Evolutionary conservation across 2,888 invertebrate genomes (phyloP).

Genomic region (Barypeithes pellucidus): DNA sequence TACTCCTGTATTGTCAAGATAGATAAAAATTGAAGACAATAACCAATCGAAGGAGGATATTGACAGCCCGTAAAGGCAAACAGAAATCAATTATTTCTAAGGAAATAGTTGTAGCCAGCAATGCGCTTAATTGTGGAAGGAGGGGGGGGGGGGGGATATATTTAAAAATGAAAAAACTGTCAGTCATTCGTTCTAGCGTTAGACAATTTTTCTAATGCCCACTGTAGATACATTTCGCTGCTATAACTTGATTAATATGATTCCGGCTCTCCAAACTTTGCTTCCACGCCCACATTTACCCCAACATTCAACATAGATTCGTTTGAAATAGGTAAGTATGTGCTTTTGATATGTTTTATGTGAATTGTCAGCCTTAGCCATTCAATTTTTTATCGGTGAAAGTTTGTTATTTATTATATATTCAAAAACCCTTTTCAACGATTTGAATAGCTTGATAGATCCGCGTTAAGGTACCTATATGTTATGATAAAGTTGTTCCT

Average conservation of each 20-base stretch:
- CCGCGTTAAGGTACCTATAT: not conserved
- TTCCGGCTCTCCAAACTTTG: constrained; percentile 26
- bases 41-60: too few relatives aligned
- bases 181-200: too few relatives aligned
- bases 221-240: not conserved
- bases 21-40: too few relatives aligned
- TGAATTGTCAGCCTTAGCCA: not conserved
- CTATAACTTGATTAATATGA: constrained; percentile 35
- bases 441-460: constrained; percentile 2
- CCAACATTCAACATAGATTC: not conserved
- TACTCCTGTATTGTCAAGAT: too few relatives aligned
- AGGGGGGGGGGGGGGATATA: too few relatives aligned
- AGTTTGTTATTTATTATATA: constrained; percentile 10
- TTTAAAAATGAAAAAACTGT: too few relatives aligned
- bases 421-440: constrained; percentile 10
- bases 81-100: too few relatives aligned
- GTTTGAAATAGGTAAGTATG: constrained; percentile 9
- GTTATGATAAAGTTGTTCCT: not conserved
- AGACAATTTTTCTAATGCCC: too few relatives aligned
- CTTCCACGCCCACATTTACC: not conserved
- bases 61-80: too few relatives aligned
- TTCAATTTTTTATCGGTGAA: constrained; percentile 6
- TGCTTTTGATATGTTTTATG: constrained; percentile 4
- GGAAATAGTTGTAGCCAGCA: too few relatives aligned
- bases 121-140: too few relatives aligned